A percentile compares a stretch with the other conserved stretches of the same genome.
Evolutionary conservation across 2,888 invertebrate genomes (phyloP).

Genomic region (Pristionchus japonicus): DNA sequence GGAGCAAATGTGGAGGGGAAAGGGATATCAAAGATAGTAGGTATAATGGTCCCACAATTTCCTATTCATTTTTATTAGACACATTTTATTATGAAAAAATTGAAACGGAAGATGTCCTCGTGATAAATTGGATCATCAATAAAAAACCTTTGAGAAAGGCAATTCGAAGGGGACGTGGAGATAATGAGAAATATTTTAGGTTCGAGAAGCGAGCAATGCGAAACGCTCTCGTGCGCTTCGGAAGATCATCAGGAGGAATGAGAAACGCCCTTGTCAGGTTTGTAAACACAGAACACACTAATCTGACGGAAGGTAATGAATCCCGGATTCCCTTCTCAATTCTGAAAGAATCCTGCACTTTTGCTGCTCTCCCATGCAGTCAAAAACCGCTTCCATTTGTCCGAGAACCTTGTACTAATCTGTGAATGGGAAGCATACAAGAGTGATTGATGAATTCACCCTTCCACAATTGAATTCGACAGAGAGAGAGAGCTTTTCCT

Average conservation of each 20-base stretch:
- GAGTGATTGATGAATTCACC: conserved; percentile 27
- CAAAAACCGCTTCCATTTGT: background rate
- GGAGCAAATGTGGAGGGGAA: too few relatives aligned
- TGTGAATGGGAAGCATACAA: background rate
- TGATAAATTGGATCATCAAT: too few relatives aligned
- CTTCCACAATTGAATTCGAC: background rate
- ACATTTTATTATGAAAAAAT: too few relatives aligned
- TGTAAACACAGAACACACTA: too few relatives aligned
- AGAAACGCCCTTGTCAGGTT: conserved; percentile 66
- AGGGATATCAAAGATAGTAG: background rate
- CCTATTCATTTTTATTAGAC: too few relatives aligned
- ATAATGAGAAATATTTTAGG: conserved; percentile 47
- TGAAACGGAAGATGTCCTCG: too few relatives aligned
- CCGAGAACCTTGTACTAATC: background rate
- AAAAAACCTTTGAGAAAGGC: too few relatives aligned
- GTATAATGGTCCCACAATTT: too few relatives aligned
- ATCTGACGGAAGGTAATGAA: background rate
- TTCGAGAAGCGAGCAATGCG: conserved; percentile 68
- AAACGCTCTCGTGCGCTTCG: conserved; percentile 67
- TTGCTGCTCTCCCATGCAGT: background rate
- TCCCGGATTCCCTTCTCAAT: background rate
- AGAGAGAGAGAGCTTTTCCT: background rate
- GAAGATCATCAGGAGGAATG: conserved; percentile 64
- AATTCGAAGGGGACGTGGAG: background rate
- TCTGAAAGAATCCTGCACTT: background rate